Evolutionary conservation across 2,797 vertebrate genomes (phyloP), one percentile per base, ranked within the genome.

Genomic region (Staurois parvus): DNA sequence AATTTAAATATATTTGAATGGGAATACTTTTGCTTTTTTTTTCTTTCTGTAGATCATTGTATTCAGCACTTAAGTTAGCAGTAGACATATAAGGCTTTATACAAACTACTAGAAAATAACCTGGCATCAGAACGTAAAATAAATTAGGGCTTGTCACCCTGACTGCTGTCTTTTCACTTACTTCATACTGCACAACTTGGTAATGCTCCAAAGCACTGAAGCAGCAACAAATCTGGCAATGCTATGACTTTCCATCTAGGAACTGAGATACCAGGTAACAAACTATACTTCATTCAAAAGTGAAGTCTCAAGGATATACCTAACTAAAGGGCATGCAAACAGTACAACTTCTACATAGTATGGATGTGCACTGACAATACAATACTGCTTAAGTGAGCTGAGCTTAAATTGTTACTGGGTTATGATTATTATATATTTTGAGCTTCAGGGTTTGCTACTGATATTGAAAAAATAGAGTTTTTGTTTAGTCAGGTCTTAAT

Each of bases 151-250:
- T 42, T 85, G 59, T 64, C 76, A 67, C 48, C 68, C 21, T 66
- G 76, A 85, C 66, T 85, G 40, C 83, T 79, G 59, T 79, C 76
- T 64, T 85, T 85, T 85, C 76, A 79, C 68, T 73, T 52, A 52
- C 48, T 52, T 85, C 26, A 56, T 79, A 32, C 69, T 79, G 67
- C 69, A 79, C 69, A 73, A 66, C 29, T 79, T 79, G 75, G 62
- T 24, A 26, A 67, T 24, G 69, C 12, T 79, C 76, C 83, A 85
- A 79, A 28, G 78, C 48, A 72, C 66, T 77, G 66, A 84, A 78
- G n/a, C 67, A 78, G 4, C 75, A 74, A 45, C 67, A 59, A 52
- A 69, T 52, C 48, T 52, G 48, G 48, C 74, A 81, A n/a, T 56
- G 29, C 68, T 69, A 28, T 68, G n/a, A 76, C 8, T 75, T 9